Evolutionary conservation across 35 echinoderm and acorn worm genomes (phyloP), one percentile per base, ranked within the genome.

Genomic region (Ophiothrix spiculata): DNA sequence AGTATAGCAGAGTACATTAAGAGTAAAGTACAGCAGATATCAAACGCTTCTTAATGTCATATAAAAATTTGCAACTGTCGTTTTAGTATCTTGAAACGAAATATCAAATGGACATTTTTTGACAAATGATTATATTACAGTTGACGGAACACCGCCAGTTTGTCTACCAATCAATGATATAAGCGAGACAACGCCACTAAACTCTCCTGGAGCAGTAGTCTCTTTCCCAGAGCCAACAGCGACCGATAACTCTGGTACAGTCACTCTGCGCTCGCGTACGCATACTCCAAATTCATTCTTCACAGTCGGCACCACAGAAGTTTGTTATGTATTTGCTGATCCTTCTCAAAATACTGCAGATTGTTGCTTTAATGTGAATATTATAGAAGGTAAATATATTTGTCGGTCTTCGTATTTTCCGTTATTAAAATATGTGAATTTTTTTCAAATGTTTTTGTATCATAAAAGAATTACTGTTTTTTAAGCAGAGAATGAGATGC

Each of bases 201-300:
- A 81, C 8, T 37, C 39, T 6, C 23, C 28, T 19, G n/a, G 38
- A 39, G 17, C 56, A 25, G 37, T 38, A 15, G 91, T 88, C 64
- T 0, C 33, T 54, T 88, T 82, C 86, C 33, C 86, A 13, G 90
- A 89, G 64, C 86, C 91, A 1, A 93, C 86, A 14, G 91, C 91
- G 36, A 73, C 80, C 74, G 91, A 93, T 79, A 90, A 82, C 45
- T 93, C 87, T 32, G 91, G 91, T 11, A 33, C 16, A 21, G 80
- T 64, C 32, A 78, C 39, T 75, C 74, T 89, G 33, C 29, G 39
- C 31, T 79, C 45, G 21, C 80, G 81, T 6, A 77, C 81, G 11
- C n/a, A 81, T 56, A 37, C 56, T 4, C 88, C 92, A 35, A 85
- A 80, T 3, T 83, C 81, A 31, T 32, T 40, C 14, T 94, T 94